These are phyloP conservation scores for Catagonus wagneri DNA, from an alignment of 2,113 vertebrate genomes.

Conservation along the genomic window DNA sequence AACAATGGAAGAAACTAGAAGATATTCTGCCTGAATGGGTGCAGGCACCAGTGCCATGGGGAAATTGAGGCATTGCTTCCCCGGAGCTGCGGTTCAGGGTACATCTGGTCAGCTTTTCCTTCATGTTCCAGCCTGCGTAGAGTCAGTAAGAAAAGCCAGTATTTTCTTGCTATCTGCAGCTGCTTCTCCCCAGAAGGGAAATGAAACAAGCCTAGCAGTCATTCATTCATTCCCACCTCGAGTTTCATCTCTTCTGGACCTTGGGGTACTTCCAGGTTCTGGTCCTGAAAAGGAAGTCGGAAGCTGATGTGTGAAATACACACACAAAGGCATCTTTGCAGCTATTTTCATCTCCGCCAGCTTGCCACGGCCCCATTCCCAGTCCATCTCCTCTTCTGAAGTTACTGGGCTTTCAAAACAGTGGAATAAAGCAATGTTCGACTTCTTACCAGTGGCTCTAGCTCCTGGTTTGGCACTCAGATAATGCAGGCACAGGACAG, in stretches of 20 bases:
- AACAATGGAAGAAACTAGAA: neutral
- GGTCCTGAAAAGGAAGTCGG: conserved; percentile 61
- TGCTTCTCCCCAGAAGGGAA: conserved; percentile 72
- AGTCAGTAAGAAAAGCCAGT: neutral
- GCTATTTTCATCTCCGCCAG: conserved; percentile 55
- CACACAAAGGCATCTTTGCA: neutral
- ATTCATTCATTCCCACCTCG: conserved; percentile 10
- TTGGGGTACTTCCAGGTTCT: conserved; percentile 53
- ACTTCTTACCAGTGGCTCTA: neutral
- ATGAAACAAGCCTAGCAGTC: conserved; percentile 63
- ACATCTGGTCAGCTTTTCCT: neutral
- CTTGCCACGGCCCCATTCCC: neutral
- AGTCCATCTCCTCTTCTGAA: neutral
- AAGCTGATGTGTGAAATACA: conserved; percentile 44
- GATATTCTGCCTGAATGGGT: rapidly evolving
- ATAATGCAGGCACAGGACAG: rapidly evolving
- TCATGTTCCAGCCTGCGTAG: neutral
- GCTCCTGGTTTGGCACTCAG: neutral
- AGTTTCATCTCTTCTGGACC: conserved; percentile 56
- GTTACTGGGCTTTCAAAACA: neutral
- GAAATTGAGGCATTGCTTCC: neutral
- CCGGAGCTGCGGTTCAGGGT: neutral
- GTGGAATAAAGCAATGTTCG: neutral
- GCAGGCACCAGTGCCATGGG: neutral
- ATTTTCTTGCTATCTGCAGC: neutral